Evolutionary conservation across 2,888 invertebrate species (phyloP), one percentile per base, ranked within the genome.

Genomic region (Tachina fera): DNA sequence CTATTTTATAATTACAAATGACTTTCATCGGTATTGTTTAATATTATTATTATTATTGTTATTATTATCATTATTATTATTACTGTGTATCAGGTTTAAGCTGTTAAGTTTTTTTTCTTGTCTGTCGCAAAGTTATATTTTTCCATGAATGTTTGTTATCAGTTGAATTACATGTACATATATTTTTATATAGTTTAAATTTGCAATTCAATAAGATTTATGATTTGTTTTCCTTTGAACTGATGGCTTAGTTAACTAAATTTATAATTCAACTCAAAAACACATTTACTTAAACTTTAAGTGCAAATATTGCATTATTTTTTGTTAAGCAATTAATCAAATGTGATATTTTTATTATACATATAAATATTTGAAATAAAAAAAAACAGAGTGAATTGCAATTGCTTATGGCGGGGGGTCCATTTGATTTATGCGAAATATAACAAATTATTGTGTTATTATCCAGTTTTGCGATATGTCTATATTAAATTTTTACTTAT

Each of bases 1-100:
- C 56, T 82, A 78, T 60, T 85, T 75, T 65, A 47, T 75, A 82
- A 82, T 79, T 61, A 53, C 49, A 74, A 79, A 75, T 67, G 58
- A 67, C 74, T 85, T 82, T 82, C 74, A 82, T 63, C 68, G 14
- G 39, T 45, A 22, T 53, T 80, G 60, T 78, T 43, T 43, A 31
- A 31, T 31, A 31, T 31, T 31, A 31, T 31, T 31, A 31, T 6
- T 31, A 31, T 31, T 31, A 31, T 31, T 31, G 4, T 31, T 6
- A 31, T 31, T 31, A 31, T 31, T 31, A 31, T 6, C 6, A 6
- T 31, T 31, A 31, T 31, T 31, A 31, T 31, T 31, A 31, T 31
- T 31, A 31, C 31, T 31, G 6, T 31, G 31, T 78, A 82, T 71
- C 65, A 71, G n/a, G 65, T 60, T 78, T 79, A 41, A 22, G 60